Conservation (phyloP, 53 echinoderm and acorn worm species). For the Glandiceps talaboti region DNA sequence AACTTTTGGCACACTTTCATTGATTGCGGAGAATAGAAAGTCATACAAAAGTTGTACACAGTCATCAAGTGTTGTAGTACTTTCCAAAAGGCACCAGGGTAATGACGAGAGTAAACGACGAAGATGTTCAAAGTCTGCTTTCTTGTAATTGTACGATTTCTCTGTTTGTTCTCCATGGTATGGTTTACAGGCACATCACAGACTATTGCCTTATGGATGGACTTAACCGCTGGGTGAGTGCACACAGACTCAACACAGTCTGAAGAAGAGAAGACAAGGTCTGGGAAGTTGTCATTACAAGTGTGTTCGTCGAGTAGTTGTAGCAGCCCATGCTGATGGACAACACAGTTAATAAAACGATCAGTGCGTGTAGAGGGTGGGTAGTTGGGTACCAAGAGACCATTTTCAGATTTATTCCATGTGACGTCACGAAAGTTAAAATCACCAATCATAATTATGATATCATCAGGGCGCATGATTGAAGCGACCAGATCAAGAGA, state of each 20-base stretch:
- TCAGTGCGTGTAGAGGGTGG: neutral
- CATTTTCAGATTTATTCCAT: neutral
- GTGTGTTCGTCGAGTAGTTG: neutral
- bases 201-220: neutral
- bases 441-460: neutral
- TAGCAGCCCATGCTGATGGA: neutral
- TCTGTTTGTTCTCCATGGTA: neutral
- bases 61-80: neutral
- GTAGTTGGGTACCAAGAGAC: neutral
- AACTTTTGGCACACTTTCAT: neutral
- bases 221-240: neutral
- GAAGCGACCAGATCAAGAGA: neutral
- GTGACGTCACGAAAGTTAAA: neutral
- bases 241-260: neutral
- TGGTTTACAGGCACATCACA: neutral
- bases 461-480: neutral
- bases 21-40: neutral
- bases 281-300: neutral
- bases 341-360: neutral
- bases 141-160: neutral
- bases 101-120: neutral
- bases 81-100: neutral
- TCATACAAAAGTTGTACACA: neutral
- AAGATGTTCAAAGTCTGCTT: neutral
- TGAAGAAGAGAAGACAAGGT: neutral